Evolutionary conservation across 2,888 invertebrate genomes (phyloP), one percentile per base, ranked within the genome.

Genomic region (Sylvicola fuscatus): DNA sequence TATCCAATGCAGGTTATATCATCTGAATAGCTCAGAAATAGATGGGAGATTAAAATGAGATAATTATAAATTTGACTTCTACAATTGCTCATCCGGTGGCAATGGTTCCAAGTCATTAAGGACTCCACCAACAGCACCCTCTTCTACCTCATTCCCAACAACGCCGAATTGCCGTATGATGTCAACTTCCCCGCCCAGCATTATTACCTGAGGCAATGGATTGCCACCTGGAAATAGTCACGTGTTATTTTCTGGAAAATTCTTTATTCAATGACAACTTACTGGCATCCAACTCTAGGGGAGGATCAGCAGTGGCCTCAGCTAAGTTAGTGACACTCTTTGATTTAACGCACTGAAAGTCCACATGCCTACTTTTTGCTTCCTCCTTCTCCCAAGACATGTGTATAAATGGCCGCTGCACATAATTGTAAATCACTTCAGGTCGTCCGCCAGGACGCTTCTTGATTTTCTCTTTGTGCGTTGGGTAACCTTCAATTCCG

Each of bases 401-500:
- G 52, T 95, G 92, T 36, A 99, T 86, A 59, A 99, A 99, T 0
- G 98, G 98, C 1, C 98, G 68, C 54, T 99, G 98, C 0, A 99
- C 97, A 57, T 99, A 99, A 61, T 97, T 98, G 64, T 99, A 99
- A 44, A 99, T 16, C 26, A 97, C 89, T 61, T 98, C 97, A 1
- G 93, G 83, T 3, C 93, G 66, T 0, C 90, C 90, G 2, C 95
- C 95, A 0, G 93, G 86, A 14, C 97, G 68, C 50, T 86, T 82
- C 59, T 92, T 90, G 2, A 98, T 80, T 56, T 98, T 99, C 54
- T 99, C 98, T 54, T 97, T 98, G 64, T 97, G 92, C 0, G 98
- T 99, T 3, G 98, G 98, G 58, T 98, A 99, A 0, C 95, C 97
- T 63, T 98, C 97, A 40, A 98, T 97, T 5, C 98, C 98, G 14